Base-by-base conservation (phyloP, 2,797 vertebrate genomes). In the Peromyscus attwateri region DNA sequence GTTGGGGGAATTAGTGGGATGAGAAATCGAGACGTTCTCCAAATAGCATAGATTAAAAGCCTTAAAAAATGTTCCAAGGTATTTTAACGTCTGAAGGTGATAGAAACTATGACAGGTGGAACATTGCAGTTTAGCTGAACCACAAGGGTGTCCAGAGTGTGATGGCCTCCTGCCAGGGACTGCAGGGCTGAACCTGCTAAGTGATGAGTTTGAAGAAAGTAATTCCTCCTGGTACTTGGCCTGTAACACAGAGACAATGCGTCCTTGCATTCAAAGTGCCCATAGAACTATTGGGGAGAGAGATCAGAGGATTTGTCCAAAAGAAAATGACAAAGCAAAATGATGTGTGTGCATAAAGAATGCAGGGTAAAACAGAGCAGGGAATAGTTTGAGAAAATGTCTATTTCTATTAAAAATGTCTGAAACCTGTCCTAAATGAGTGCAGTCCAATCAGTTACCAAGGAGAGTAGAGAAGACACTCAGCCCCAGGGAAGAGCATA, bases 81-180 rank as follows among this genome's bases (percentile, higher is more conserved):
- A 75, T 29, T 57, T 27, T 37, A 62, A 49, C 17, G 73, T 60
- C n/a, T 52, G 12, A 25, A 83, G n/a, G 21, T 4, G 16, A 31
- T 11, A 17, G 25, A 27, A 40, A 31, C n/a, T 16, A 10, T 8
- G 37, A 29, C 9, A 0, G 55, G 6, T 68, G 46, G 57, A 64
- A 23, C 21, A 13, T 71, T 10, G 16, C 0, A 9, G 75, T 31
- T 46, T 11, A 23, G 1, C 64, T 80, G 3, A 31, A 9, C 3
- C 13, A 17, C 1, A 12, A 80, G 21, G 17, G 6, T 29, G 27
- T 8, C 64, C 76, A 3, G 0, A 71, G 37, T 1, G 6, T 4
- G 29, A 27, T 0, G 0, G 46, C 1, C 2, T 13, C 49, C 31
- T 34, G n/a, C 27, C 46, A 40, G 62, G 17, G 1, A 0, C 40